Conservation (phyloP, 2,113 vertebrate species). For the Uria aalge region DNA sequence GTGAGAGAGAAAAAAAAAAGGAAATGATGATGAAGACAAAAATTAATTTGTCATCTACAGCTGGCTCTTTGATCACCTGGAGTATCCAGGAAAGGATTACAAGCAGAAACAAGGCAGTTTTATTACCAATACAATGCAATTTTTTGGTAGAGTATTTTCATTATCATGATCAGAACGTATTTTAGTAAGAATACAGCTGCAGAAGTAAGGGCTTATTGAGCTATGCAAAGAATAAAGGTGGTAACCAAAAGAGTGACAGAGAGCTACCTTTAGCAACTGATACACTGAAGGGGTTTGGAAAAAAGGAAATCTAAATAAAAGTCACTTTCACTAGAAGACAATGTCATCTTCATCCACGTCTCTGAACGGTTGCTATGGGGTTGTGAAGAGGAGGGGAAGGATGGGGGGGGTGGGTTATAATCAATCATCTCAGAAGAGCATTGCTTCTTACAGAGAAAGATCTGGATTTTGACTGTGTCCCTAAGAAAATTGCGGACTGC, state of each 20-base stretch:
- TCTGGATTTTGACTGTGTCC: constrained; percentile 75
- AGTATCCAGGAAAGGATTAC: neutral
- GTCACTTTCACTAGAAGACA: constrained; percentile 62
- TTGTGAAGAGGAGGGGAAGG: constrained; percentile 50
- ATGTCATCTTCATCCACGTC: constrained; percentile 52
- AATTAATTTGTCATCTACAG: constrained; percentile 37
- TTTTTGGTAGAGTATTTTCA: constrained; percentile 12
- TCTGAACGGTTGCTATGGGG: constrained; percentile 71
- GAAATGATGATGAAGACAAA: constrained; percentile 40
- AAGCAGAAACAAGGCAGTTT: constrained; percentile 9
- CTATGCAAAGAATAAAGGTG: constrained; percentile 39
- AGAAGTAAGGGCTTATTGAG: neutral
- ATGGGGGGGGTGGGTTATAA: constrained; percentile 18
- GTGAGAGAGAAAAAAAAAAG: constrained; percentile 5
- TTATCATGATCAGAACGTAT: neutral
- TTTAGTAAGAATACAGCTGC: constrained; percentile 2
- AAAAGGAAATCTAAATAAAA: constrained; percentile 48
- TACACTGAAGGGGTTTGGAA: neutral
- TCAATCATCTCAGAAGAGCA: constrained; percentile 70
- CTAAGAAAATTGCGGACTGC: constrained; percentile 75
- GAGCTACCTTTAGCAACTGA: constrained; percentile 29
- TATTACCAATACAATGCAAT: neutral
- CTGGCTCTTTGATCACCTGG: constrained; percentile 23
- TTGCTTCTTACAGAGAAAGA: constrained; percentile 73
- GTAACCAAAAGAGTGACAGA: constrained; percentile 15